Evolutionary conservation across 1,140 invertebrate species (phyloP).

Genomic region (Marisa cornuarietis): DNA sequence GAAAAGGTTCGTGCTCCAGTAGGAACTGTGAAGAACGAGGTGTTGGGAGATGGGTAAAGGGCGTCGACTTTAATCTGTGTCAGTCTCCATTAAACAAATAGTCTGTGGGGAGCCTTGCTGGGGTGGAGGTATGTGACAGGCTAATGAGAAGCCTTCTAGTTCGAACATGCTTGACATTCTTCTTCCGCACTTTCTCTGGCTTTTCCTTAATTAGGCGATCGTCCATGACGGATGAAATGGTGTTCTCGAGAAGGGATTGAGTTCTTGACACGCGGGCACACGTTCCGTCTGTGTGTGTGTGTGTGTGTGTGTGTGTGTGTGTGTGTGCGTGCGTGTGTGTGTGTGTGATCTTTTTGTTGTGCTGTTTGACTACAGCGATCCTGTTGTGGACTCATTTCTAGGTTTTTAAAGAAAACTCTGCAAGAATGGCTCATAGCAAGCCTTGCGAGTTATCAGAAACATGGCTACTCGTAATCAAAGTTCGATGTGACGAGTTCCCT

Average conservation of each 20-base stretch:
- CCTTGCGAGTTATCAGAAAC: no score
- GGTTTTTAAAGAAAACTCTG: neutral
- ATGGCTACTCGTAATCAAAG: neutral
- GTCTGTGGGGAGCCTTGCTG: neutral
- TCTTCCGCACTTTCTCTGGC: neutral
- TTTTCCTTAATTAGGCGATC: constrained; percentile 12
- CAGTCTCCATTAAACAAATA: constrained; percentile 7
- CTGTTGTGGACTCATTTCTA: neutral
- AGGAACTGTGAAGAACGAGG: no score
- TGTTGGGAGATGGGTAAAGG: neutral
- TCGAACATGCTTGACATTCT: neutral
- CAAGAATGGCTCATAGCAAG: no score
- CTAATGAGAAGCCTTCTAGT: constrained; percentile 10
- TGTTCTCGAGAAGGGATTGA: neutral
- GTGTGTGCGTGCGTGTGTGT: neutral
- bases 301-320: constrained; percentile 14
- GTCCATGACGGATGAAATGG: neutral
- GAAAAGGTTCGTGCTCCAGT: no score
- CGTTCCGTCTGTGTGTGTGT: constrained; percentile 4
- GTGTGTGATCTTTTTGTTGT: neutral
- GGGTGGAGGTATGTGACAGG: constrained; percentile 6
- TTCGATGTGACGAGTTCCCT: no score
- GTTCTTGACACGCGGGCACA: neutral
- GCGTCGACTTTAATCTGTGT: neutral
- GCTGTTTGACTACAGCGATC: neutral